These are phyloP conservation scores for Mallotus villosus DNA, from an alignment of 2,797 vertebrate genomes.

Conservation along the genomic window DNA sequence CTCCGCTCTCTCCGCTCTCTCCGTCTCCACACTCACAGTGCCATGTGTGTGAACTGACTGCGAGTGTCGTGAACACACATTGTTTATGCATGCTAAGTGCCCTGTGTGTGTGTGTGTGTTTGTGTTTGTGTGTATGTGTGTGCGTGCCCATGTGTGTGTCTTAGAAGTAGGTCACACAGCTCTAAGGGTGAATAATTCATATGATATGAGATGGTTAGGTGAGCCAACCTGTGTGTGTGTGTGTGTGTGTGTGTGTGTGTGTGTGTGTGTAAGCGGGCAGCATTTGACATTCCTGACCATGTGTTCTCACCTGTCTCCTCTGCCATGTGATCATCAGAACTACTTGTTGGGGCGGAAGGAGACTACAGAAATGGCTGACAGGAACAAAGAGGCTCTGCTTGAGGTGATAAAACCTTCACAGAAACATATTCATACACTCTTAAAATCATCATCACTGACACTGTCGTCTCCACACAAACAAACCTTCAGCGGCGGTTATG, in stretches of 20 bases:
- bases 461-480: neutral
- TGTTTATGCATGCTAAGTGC: slow-evolving; percentile 51
- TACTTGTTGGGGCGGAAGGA: slow-evolving; percentile 95
- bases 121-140: slow-evolving; percentile 15
- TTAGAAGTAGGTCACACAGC: slow-evolving; percentile 67
- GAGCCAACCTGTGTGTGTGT: slow-evolving; percentile 14
- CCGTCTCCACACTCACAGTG: neutral
- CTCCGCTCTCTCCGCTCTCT: too few relatives aligned
- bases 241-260: neutral
- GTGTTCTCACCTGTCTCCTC: neutral
- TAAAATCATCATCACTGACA: neutral
- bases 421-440: neutral
- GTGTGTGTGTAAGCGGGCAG: neutral
- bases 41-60: neutral
- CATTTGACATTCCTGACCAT: slow-evolving; percentile 14
- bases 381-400: slow-evolving; percentile 94
- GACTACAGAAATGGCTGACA: slow-evolving; percentile 94
- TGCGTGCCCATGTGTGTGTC: neutral
- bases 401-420: slow-evolving; percentile 76
- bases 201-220: slow-evolving; percentile 45
- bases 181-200: slow-evolving; percentile 67
- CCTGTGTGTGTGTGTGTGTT: slow-evolving; percentile 49
- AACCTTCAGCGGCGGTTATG: neutral
- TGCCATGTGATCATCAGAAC: slow-evolving; percentile 76
- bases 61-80: slow-evolving; percentile 22